phyloP scores from a whole-genome alignment of 2,797 vertebrate genomes.

The Acrossocheilus fasciatus region DNA sequence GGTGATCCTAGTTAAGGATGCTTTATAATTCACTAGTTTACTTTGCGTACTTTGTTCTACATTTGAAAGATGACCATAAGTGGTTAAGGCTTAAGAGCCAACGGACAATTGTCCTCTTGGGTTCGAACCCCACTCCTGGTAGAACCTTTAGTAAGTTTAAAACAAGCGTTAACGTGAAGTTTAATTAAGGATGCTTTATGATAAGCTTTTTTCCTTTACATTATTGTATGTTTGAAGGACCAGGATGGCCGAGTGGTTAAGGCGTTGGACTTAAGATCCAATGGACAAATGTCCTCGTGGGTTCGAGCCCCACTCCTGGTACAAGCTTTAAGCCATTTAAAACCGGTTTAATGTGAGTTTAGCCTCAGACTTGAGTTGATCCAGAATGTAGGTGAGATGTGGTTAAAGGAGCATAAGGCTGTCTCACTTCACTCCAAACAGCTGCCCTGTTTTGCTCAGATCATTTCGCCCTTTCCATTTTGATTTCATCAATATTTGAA shows the following conservation, averaged over 20 bases:
- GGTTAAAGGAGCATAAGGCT: not conserved
- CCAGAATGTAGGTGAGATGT: not conserved
- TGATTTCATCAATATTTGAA: too few species aligned
- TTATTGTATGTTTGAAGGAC: not conserved
- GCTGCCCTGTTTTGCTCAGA: not conserved
- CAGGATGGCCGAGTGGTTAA: not conserved
- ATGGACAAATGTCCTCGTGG: not conserved
- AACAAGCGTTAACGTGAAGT: too few species aligned
- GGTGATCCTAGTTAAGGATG: not conserved
- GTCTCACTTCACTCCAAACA: not conserved
- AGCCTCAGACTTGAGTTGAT: too few species aligned
- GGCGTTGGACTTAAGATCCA: not conserved
- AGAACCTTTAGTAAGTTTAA: rapidly evolving
- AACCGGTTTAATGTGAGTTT: too few species aligned
- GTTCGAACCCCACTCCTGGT: not conserved
- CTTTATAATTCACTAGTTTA: not conserved
- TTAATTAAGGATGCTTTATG: too few species aligned
- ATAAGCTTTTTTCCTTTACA: too few species aligned
- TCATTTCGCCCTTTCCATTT: not conserved
- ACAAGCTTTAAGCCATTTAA: not conserved
- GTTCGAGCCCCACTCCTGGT: not conserved
- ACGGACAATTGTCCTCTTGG: not conserved
- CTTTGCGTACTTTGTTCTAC: not conserved
- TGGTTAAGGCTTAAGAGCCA: not conserved
- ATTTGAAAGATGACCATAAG: not conserved